Evolutionary conservation across 2,888 invertebrate species (phyloP).

Genomic region (Euplagia quadripunctaria): DNA sequence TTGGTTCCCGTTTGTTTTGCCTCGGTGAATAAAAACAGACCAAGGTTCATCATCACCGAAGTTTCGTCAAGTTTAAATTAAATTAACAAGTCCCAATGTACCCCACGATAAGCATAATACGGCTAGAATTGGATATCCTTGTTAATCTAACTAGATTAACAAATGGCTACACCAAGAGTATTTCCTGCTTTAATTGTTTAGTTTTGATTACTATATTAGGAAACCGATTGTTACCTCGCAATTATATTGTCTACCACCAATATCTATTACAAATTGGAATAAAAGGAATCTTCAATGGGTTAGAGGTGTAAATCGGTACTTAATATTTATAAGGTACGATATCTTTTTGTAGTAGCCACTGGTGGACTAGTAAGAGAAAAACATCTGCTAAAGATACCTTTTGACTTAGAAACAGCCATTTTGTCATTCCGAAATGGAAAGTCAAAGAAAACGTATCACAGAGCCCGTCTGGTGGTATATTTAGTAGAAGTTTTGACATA

Average conservation of each 20-base stretch:
- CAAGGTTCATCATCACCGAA: background rate
- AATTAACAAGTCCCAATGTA: slow-evolving; percentile 9
- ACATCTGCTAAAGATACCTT: too few species aligned
- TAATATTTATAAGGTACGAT: too few species aligned
- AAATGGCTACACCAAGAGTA: background rate
- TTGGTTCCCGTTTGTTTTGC: background rate
- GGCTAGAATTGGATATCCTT: background rate
- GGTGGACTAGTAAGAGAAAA: too few species aligned
- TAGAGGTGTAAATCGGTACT: too few species aligned
- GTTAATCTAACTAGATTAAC: slow-evolving; percentile 1
- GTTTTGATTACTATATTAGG: background rate
- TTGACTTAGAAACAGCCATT: too few species aligned
- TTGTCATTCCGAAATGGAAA: too few species aligned
- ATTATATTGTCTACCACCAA: background rate
- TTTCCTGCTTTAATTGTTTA: background rate
- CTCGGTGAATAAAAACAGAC: background rate
- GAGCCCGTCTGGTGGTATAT: too few species aligned
- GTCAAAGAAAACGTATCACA: too few species aligned
- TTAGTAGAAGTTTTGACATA: too few species aligned
- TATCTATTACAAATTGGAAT: too few species aligned
- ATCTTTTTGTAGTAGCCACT: too few species aligned
- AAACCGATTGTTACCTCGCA: background rate
- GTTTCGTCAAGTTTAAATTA: background rate
- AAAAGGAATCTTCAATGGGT: too few species aligned
- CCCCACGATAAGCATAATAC: slow-evolving; percentile 5